Evolutionary conservation across 1,140 invertebrate species (phyloP).

Genomic region (Hylyphantes graminicola): DNA sequence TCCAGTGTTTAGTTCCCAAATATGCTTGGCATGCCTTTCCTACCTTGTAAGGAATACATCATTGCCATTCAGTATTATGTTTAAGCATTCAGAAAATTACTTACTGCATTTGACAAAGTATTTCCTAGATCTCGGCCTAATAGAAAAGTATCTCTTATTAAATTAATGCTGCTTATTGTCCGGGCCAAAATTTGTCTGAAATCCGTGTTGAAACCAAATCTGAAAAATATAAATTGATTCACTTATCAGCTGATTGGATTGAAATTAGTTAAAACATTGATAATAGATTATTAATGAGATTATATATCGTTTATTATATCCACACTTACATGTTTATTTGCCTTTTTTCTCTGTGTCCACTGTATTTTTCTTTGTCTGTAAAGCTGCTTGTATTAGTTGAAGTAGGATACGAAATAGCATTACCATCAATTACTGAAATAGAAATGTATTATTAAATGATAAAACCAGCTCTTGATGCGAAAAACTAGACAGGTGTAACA

Average conservation of each 20-base stretch:
- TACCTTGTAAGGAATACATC: no score
- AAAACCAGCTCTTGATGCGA: background rate
- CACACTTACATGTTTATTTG: background rate
- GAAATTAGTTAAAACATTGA: no score
- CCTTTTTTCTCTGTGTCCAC: background rate
- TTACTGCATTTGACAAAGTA: constrained; percentile 1
- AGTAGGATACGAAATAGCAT: background rate
- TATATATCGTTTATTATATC: background rate
- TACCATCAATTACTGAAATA: background rate
- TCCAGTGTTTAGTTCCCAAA: no score
- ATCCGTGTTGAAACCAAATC: constrained; percentile 3
- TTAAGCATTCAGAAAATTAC: background rate
- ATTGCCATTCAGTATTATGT: no score
- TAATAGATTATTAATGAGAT: background rate
- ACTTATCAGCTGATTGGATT: background rate
- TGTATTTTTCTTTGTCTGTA: background rate
- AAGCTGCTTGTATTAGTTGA: background rate
- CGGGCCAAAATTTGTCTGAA: background rate
- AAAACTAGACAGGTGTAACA: background rate
- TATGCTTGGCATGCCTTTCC: no score
- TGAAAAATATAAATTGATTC: background rate
- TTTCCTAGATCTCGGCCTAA: background rate
- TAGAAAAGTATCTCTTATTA: background rate
- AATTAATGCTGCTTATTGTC: background rate
- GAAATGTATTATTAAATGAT: background rate